Base-by-base conservation (phyloP, 2,888 invertebrate species). In the Platycheirus albimanus region DNA sequence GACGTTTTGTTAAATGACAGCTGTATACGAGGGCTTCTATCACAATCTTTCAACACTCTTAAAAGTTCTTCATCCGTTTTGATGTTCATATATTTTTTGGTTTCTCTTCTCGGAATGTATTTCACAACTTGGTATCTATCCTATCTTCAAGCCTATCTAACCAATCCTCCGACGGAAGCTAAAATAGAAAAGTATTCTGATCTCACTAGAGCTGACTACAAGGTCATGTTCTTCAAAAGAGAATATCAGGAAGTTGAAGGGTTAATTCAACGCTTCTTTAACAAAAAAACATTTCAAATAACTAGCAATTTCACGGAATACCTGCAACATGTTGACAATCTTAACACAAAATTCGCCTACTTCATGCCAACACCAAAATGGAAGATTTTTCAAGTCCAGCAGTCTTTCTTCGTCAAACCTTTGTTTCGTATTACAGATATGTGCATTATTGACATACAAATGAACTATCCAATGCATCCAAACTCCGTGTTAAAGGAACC, bases 81-180 rank as follows among this genome's bases (percentile, higher is more conserved):
- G 15, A 56, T 66, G 56, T 28, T 43, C 3, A 33, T 75, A 2
- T 75, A 75, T 33, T 56, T 41, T 3, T 11, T 75, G 28, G 19
- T 75, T n/a, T 66, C 58, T 11, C 13, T 75, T 2, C n/a, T 67
- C 15, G 74, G 74, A 0, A 15, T 75, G 49, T 58, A 66, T 20
- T 66, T 66, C n/a, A 58, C 56, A 11, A 67, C 74, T 1, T 58
- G 38, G 41, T 58, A 41, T 20, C 1, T 49, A 10, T 66, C 74
- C 1, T 75, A 49, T n/a, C 58, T 75, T 3, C 74, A 75, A 19
- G 41, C 56, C 8, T 75, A 51, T 11, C 56, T 75, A 3, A 58
- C 74, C 1, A 36, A 56, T 45, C 64, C 74, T 0, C 64, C 74
- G 1, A 3, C 15, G 3, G 28, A 47, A 19, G n/a, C 10, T 8